A percentile compares a stretch with the other conserved stretches of the same genome.
Conservation (phyloP, 1,140 invertebrate genomes). For the Hetaerina americana region DNA sequence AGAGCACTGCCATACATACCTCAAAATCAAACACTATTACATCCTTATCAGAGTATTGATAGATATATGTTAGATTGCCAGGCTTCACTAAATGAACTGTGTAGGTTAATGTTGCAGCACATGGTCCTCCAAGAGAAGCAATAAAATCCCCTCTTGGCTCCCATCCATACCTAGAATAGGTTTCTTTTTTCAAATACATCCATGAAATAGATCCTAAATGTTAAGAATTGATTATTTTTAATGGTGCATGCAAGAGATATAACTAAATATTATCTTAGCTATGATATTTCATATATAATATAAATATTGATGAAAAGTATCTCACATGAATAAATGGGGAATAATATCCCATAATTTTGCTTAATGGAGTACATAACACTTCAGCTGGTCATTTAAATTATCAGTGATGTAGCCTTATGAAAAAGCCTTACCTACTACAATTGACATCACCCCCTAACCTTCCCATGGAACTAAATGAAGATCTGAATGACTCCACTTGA, state of each 20-base stretch:
- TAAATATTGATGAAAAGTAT: too few relatives aligned
- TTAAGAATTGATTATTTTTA: too few relatives aligned
- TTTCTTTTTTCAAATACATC: too few relatives aligned
- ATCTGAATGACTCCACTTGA: constrained; percentile 29
- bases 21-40: constrained; percentile 39
- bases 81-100: constrained; percentile 37
- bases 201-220: too few relatives aligned
- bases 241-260: too few relatives aligned
- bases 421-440: constrained; percentile 25
- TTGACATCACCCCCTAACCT: constrained; percentile 21
- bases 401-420: too few relatives aligned
- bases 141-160: constrained; percentile 17
- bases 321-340: too few relatives aligned
- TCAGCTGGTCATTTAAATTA: too few relatives aligned
- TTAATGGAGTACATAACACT: too few relatives aligned
- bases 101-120: constrained; percentile 34
- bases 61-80: constrained; percentile 35
- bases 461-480: constrained; percentile 21
- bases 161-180: constrained; percentile 20
- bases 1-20: constrained; percentile 23
- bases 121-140: constrained; percentile 27
- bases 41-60: constrained; percentile 35
- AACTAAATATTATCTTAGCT: too few relatives aligned
- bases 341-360: too few relatives aligned
- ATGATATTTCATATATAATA: too few relatives aligned